Evolutionary conservation across 30 jellyfish, hydroid and myxozoan species (phyloP).

Genomic region (Pelagia noctiluca): DNA sequence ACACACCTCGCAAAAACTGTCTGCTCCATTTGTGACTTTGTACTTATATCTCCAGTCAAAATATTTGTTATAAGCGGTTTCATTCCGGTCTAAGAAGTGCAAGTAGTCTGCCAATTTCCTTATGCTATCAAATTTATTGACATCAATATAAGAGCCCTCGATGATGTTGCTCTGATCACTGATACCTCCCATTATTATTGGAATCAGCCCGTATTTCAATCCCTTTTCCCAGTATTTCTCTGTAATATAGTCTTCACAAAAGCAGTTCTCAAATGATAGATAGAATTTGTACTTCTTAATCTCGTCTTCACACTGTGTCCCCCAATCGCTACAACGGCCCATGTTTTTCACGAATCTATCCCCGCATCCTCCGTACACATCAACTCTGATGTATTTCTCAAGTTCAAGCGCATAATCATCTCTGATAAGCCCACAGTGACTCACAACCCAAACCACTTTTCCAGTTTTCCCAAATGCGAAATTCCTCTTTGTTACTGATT

Average conservation of each 20-base stretch:
- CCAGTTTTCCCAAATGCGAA: conserved; percentile 83
- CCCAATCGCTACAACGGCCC: conserved; percentile 86
- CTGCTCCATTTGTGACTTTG: conserved; percentile 74
- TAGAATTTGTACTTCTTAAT: conserved; percentile 78
- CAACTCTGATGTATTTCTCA: conserved; percentile 75
- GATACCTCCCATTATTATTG: conserved; percentile 88
- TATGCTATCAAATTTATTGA: conserved; percentile 64
- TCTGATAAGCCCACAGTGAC: conserved; percentile 93
- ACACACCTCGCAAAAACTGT: conserved; percentile 84
- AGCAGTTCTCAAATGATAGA: conserved; percentile 89
- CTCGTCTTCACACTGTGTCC: conserved; percentile 71
- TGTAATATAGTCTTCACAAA: conserved; percentile 96
- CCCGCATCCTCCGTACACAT: conserved; percentile 93
- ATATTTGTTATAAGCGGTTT: conserved; percentile 86
- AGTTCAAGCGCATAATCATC: conserved; percentile 88
- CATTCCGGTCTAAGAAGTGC: conserved; percentile 75
- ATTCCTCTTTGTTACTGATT: conserved; percentile 29
- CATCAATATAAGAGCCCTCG: conserved; percentile 92
- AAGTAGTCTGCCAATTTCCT: conserved; percentile 76
- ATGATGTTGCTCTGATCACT: conserved; percentile 51
- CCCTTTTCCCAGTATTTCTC: conserved; percentile 95
- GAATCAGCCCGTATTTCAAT: conserved; percentile 82
- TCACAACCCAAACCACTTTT: conserved; percentile 86
- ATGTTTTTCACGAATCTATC: conserved; percentile 60
- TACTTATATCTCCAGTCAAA: conserved; percentile 84